Conservation (phyloP, 1,140 invertebrate species). For the Phthorimaea operculella region DNA sequence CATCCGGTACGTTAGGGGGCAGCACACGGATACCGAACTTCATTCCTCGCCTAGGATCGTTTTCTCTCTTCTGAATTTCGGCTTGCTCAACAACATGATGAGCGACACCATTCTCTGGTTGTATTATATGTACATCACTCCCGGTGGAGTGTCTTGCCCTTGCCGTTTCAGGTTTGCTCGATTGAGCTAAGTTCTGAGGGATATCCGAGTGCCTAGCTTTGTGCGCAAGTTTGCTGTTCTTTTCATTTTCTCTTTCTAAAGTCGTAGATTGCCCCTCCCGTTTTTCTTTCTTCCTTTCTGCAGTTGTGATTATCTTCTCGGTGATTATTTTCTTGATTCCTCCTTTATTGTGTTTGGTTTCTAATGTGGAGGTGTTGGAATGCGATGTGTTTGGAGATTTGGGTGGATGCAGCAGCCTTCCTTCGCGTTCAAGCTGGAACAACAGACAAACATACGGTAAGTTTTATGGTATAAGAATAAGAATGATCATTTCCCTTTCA, state of each 20-base stretch:
- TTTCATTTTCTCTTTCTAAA: constrained; percentile 64
- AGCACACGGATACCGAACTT: constrained; percentile 80
- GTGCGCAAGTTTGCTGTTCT: constrained; percentile 58
- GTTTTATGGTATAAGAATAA: no score
- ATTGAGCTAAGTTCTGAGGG: constrained; percentile 16
- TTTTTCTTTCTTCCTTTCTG: constrained; percentile 67
- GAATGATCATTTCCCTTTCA: no score
- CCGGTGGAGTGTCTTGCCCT: constrained; percentile 53
- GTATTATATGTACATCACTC: constrained; percentile 56
- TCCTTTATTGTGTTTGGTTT: constrained; percentile 54
- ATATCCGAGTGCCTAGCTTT: constrained; percentile 48
- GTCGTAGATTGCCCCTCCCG: constrained; percentile 63
- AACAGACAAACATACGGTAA: constrained; percentile 9
- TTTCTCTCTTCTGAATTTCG: constrained; percentile 58
- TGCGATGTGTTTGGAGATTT: constrained; percentile 56
- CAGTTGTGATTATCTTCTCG: constrained; percentile 59
- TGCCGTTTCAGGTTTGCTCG: constrained; percentile 53
- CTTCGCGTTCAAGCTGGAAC: constrained; percentile 65
- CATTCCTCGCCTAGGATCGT: constrained; percentile 66
- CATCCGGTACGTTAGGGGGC: constrained; percentile 66
- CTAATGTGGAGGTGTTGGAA: constrained; percentile 64
- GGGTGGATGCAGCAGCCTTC: constrained; percentile 52
- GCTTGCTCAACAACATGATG: constrained; percentile 46
- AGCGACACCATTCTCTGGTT: constrained; percentile 57
- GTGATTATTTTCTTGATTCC: constrained; percentile 65